phyloP scores from a whole-genome alignment of 2,888 invertebrate species.

The Drosophila suboccidentalis region DNA sequence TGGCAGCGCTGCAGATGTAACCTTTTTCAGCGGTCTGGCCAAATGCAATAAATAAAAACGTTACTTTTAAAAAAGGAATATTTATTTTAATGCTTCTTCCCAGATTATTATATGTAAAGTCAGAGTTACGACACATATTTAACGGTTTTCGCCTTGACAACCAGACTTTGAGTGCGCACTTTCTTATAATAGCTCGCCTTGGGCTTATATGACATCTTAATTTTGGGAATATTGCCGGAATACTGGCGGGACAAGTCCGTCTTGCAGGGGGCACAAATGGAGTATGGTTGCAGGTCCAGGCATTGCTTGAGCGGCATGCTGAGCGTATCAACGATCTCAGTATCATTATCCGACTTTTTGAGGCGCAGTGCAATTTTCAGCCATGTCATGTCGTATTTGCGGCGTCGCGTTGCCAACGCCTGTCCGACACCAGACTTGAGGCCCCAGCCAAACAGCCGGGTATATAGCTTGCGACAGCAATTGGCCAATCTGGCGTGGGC shows the following conservation, averaged over 20 bases:
- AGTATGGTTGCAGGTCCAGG: not conserved
- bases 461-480: conserved; percentile 37
- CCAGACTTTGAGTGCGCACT: conserved; percentile 13
- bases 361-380: conserved; percentile 19
- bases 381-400: conserved; percentile 27
- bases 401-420: conserved; percentile 18
- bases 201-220: not conserved
- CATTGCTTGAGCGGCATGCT: conserved; percentile 17
- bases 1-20: conserved; percentile 37
- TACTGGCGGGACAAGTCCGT: conserved; percentile 1
- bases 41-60: not conserved
- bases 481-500: conserved; percentile 12
- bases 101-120: conserved; percentile 6
- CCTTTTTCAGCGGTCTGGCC: conserved; percentile 6
- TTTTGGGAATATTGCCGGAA: not conserved
- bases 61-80: not conserved
- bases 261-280: not conserved
- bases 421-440: not conserved
- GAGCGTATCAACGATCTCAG: not conserved
- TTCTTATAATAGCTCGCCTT: not conserved
- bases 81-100: not conserved
- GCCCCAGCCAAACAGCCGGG: not conserved
- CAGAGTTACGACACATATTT: not conserved
- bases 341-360: not conserved
- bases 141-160: not conserved